These are phyloP conservation scores for Henricia sp. DNA, from an alignment of 53 echinoderm and acorn worm species.

Conservation along the genomic window DNA sequence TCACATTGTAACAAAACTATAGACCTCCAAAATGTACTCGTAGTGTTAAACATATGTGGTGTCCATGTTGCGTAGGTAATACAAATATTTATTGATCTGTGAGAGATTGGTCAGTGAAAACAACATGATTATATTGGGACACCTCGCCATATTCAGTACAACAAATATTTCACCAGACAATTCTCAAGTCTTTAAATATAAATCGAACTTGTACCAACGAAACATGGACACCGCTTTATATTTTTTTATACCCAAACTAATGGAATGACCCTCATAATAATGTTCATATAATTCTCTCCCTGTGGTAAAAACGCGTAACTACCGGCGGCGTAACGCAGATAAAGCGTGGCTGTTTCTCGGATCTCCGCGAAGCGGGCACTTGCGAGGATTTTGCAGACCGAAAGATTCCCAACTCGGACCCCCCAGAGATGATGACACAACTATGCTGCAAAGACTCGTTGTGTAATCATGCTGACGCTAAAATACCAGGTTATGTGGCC, in stretches of 20 bases:
- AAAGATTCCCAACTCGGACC: background rate
- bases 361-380: background rate
- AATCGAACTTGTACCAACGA: too few species aligned
- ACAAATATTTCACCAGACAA: too few species aligned
- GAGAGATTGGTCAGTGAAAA: too few species aligned
- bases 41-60: too few species aligned
- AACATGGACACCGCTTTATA: background rate
- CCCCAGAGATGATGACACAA: conserved; percentile 24
- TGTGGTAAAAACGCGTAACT: conserved; percentile 14
- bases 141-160: too few species aligned
- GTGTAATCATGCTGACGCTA: conserved; percentile 31
- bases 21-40: too few species aligned
- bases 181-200: background rate
- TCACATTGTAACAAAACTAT: too few species aligned
- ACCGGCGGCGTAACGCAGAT: conserved; percentile 6
- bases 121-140: too few species aligned
- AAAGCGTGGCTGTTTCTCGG: conserved; percentile 28
- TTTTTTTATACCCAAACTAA: background rate
- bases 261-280: background rate
- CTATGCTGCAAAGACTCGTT: background rate
- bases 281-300: too few species aligned
- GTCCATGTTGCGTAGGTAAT: too few species aligned
- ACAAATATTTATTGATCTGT: too few species aligned
- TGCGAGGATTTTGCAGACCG: background rate
- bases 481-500: background rate